Percentiles rank a stretch among this genome's conserved stretches.
Conservation (phyloP, 1,140 invertebrate species). For the Spodoptera frugiperda region DNA sequence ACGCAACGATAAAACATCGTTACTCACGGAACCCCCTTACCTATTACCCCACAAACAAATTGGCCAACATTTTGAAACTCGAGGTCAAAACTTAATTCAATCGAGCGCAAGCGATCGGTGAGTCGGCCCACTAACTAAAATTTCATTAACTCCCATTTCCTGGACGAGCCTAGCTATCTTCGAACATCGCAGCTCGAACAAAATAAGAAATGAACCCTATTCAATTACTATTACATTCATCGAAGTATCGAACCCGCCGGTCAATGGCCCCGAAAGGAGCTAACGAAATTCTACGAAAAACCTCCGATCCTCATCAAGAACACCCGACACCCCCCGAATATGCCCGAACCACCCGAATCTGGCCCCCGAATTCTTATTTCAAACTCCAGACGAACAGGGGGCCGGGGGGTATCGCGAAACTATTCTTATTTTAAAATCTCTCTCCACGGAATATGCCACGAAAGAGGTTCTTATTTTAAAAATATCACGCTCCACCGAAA, state of each 20-base stretch:
- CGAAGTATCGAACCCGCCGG: slow-evolving; percentile 80
- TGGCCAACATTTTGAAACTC: slow-evolving; percentile 16
- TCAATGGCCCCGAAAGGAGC: slow-evolving; percentile 70
- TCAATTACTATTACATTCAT: slow-evolving; percentile 76
- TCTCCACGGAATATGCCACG: slow-evolving; percentile 85
- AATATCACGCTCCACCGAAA: slow-evolving; percentile 85
- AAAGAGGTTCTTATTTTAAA: slow-evolving; percentile 85
- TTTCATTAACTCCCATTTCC: slow-evolving; percentile 52
- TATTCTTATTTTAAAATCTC: slow-evolving; percentile 86
- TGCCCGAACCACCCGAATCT: slow-evolving; percentile 75
- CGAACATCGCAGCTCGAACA: slow-evolving; percentile 22
- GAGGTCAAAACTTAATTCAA: slow-evolving; percentile 45
- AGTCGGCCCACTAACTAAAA: slow-evolving; percentile 46
- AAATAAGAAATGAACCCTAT: slow-evolving; percentile 42
- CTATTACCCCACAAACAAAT: slow-evolving; percentile 1
- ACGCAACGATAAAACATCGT: neutral
- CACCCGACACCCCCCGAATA: slow-evolving; percentile 76
- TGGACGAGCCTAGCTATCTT: slow-evolving; percentile 45
- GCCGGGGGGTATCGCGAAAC: slow-evolving; percentile 81
- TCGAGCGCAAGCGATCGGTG: slow-evolving; percentile 2
- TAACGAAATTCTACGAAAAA: slow-evolving; percentile 84
- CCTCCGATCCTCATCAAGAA: slow-evolving; percentile 81
- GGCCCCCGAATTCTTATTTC: slow-evolving; percentile 84
- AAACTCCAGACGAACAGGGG: slow-evolving; percentile 80
- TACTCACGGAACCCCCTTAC: neutral